Evolutionary conservation across 2,113 vertebrate genomes (phyloP).

Genomic region (Prunella fulvescens): DNA sequence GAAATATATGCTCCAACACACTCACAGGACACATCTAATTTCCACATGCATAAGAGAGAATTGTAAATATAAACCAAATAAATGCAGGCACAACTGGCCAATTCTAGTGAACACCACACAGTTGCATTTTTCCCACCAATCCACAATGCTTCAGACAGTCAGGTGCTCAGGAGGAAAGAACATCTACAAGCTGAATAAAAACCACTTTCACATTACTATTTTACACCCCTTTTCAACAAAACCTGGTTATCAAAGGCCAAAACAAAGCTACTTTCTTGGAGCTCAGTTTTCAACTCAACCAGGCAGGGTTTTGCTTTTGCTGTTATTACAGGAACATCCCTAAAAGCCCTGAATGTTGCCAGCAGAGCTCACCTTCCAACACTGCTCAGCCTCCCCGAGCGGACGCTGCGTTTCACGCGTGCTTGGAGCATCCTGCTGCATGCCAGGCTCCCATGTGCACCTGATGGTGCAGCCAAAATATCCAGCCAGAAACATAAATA

Average conservation of each 20-base stretch:
- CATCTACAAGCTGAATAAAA: neutral
- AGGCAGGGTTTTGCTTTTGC: constrained; percentile 8
- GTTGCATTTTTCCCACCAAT: neutral
- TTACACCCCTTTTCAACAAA: neutral
- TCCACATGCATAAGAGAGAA: neutral
- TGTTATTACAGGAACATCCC: neutral
- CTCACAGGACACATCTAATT: neutral
- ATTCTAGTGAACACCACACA: neutral
- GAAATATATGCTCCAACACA: neutral
- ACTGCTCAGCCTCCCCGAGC: neutral
- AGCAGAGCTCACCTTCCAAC: neutral
- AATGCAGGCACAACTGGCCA: neutral
- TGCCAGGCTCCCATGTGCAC: constrained; percentile 57
- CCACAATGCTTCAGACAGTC: neutral
- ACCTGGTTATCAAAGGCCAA: neutral
- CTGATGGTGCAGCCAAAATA: constrained; percentile 67
- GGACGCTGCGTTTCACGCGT: neutral
- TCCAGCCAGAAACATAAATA: constrained; percentile 42
- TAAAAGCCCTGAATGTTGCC: neutral
- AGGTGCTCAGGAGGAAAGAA: neutral
- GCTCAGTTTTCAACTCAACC: neutral
- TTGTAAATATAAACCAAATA: neutral
- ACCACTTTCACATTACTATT: neutral
- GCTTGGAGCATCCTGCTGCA: neutral
- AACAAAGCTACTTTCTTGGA: neutral